Percentiles rank a stretch among this genome's conserved stretches.
These are phyloP conservation scores for Coenobita brevimanus DNA, from an alignment of 1,140 invertebrate genomes.

Conservation along the genomic window DNA sequence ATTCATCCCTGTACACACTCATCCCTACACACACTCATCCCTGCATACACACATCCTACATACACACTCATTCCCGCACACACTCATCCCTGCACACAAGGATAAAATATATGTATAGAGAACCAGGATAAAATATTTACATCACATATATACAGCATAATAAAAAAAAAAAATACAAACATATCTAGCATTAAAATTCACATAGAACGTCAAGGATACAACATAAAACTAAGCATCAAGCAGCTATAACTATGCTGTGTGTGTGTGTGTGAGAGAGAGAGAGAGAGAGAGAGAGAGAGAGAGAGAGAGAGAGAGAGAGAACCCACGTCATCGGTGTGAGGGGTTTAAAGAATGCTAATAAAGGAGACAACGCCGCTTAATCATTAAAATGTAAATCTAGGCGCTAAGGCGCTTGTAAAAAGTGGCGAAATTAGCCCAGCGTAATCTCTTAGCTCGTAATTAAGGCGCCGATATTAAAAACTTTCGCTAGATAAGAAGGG, in stretches of 20 bases:
- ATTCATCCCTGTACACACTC: no score
- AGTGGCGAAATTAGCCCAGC: conserved; percentile 46
- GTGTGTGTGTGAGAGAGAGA: not conserved
- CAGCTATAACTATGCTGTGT: not conserved
- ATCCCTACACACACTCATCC: no score
- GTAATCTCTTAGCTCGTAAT: conserved; percentile 60
- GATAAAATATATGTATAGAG: no score
- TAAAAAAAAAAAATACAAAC: not conserved
- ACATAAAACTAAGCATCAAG: not conserved
- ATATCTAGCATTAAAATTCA: not conserved
- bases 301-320: not conserved
- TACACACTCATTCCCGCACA: no score
- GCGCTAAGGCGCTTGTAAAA: conserved; percentile 47
- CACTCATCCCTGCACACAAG: no score
- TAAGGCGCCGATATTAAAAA: conserved; percentile 59
- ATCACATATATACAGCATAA: no score
- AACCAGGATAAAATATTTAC: no score
- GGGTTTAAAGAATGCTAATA: conserved; percentile 43
- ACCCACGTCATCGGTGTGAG: not conserved
- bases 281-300: not conserved
- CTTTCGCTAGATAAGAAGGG: conserved; percentile 49
- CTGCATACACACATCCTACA: no score
- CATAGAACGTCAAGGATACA: not conserved
- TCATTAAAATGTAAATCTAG: conserved; percentile 54
- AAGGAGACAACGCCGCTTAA: conserved; percentile 44